A percentile compares a stretch with the other conserved stretches of the same genome.
phyloP scores from a whole-genome alignment of 2,113 vertebrate species.

The Callipepla californica region DNA sequence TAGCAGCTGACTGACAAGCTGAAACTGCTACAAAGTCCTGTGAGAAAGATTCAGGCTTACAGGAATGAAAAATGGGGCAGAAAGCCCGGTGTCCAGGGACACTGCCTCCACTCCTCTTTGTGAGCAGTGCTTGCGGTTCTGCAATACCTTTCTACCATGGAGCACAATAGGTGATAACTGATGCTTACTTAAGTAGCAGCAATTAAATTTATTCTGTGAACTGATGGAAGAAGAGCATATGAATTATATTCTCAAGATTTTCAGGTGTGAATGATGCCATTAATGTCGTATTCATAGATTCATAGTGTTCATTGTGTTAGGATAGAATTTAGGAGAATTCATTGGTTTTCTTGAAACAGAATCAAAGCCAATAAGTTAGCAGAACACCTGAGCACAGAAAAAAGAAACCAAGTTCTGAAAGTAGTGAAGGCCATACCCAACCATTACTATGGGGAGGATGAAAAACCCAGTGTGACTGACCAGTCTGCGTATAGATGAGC shows the following conservation, averaged over 20 bases:
- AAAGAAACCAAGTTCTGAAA: not conserved
- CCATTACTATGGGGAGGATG: not conserved
- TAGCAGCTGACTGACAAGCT: not conserved
- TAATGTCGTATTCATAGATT: fast-evolving
- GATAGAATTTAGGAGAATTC: not conserved
- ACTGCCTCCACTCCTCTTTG: not conserved
- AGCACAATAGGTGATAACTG: not conserved
- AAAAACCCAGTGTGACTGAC: not conserved
- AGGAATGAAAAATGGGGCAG: not conserved
- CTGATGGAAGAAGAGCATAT: not conserved
- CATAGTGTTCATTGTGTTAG: no score
- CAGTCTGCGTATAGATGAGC: not conserved
- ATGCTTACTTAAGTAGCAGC: not conserved
- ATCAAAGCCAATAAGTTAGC: not conserved
- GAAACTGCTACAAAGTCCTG: not conserved
- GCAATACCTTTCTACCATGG: not conserved
- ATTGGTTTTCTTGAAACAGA: not conserved
- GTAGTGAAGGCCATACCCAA: not conserved
- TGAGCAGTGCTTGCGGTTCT: not conserved
- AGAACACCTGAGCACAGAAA: not conserved
- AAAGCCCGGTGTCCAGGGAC: not conserved
- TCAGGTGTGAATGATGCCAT: not conserved
- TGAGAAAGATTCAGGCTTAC: not conserved
- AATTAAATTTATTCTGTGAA: not conserved
- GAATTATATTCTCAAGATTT: not conserved